phyloP scores from a whole-genome alignment of 2,113 vertebrate genomes.

The Notothenia rossii region DNA sequence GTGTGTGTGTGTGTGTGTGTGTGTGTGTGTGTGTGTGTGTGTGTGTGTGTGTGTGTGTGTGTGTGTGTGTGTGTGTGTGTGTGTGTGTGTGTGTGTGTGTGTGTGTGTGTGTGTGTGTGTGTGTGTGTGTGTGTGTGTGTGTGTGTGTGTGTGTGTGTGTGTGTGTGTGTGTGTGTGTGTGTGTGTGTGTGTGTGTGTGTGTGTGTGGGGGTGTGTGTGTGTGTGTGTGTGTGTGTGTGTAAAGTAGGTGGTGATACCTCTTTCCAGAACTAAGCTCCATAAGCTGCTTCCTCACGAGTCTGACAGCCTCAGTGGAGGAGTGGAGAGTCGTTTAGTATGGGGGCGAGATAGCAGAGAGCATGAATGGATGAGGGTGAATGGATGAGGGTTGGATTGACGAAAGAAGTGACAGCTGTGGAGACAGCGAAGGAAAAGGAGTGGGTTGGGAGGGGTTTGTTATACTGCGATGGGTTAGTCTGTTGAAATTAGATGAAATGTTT shows the following conservation, averaged over 20 bases:
- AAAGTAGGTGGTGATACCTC: conserved; percentile 50
- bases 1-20: too few species aligned
- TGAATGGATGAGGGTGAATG: conserved; percentile 33
- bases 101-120: conserved; percentile 10
- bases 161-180: too few species aligned
- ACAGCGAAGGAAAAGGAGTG: background rate
- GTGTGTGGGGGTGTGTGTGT: too few species aligned
- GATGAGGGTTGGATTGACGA: conserved; percentile 15
- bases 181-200: too few species aligned
- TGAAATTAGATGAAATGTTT: conserved; percentile 35
- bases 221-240: too few species aligned
- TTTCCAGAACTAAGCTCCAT: conserved; percentile 65
- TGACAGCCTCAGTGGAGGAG: conserved; percentile 38
- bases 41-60: too few species aligned
- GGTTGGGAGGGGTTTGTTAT: background rate
- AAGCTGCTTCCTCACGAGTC: conserved; percentile 67
- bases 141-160: conserved; percentile 7
- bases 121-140: too few species aligned
- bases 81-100: too few species aligned
- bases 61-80: too few species aligned
- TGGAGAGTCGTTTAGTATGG: background rate
- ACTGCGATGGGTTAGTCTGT: conserved; percentile 11
- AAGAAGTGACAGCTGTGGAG: conserved; percentile 53
- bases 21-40: too few species aligned
- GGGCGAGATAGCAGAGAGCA: background rate